Evolutionary conservation across 2,113 vertebrate species (phyloP).

Genomic region (Prionailurus bengalensis): DNA sequence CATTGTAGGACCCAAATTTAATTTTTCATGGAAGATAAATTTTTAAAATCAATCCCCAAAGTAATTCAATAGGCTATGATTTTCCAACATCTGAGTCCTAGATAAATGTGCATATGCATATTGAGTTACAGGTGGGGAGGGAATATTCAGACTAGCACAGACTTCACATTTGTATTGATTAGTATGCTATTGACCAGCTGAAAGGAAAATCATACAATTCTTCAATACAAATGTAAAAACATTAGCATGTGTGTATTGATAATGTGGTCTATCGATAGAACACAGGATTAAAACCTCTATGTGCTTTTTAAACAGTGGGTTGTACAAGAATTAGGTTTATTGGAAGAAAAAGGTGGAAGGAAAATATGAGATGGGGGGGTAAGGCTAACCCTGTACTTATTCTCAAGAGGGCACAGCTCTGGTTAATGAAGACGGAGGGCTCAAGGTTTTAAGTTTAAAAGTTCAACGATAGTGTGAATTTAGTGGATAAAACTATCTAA

Average conservation of each 20-base stretch:
- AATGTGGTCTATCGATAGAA: not conserved
- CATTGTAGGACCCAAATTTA: conserved; percentile 84
- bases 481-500: not conserved
- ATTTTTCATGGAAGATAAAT: conserved; percentile 87
- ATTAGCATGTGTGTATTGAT: conserved; percentile 22
- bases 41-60: conserved; percentile 87
- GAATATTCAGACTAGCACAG: conserved; percentile 73
- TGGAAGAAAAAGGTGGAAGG: not conserved
- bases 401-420: not conserved
- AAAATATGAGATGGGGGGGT: not conserved
- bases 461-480: not conserved
- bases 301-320: conserved; percentile 44
- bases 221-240: conserved; percentile 2
- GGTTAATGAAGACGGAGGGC: not conserved
- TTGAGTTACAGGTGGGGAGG: conserved; percentile 76
- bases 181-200: conserved; percentile 71
- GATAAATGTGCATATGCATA: conserved; percentile 75
- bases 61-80: conserved; percentile 85
- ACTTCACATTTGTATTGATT: conserved; percentile 78
- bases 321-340: conserved; percentile 9
- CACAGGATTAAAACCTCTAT: not conserved
- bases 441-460: not conserved
- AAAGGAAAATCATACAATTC: conserved; percentile 76
- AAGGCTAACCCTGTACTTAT: not conserved
- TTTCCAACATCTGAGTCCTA: conserved; percentile 78